A percentile compares a stretch with the other conserved stretches of the same genome.
Conservation (phyloP, 1,140 invertebrate species). For the Coenobita brevimanus region DNA sequence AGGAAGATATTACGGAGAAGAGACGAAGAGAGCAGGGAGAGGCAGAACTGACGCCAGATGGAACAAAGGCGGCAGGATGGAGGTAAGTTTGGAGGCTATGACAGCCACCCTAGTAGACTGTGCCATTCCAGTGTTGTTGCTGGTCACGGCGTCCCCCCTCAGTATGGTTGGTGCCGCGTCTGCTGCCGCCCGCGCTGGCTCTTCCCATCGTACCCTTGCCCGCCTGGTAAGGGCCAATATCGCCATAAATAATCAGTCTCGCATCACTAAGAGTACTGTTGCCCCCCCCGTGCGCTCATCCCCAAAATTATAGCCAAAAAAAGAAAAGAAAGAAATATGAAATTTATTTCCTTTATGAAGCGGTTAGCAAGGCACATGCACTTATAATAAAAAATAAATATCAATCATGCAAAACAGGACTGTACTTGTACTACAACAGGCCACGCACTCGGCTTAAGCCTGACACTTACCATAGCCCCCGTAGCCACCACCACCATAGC, state of each 20-base stretch:
- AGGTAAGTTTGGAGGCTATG: background rate
- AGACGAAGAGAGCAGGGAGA: background rate
- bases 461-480: slow-evolving; percentile 56
- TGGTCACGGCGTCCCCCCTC: slow-evolving; percentile 45
- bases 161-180: slow-evolving; percentile 59
- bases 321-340: too few species aligned
- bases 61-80: background rate
- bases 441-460: background rate
- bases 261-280: slow-evolving; percentile 48
- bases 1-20: background rate
- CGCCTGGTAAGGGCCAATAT: slow-evolving; percentile 65
- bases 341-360: too few species aligned
- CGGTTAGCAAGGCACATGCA: too few species aligned
- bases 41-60: background rate
- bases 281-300: background rate
- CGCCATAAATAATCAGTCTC: slow-evolving; percentile 66
- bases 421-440: background rate
- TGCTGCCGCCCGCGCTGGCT: slow-evolving; percentile 61
- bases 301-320: background rate
- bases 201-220: slow-evolving; percentile 62
- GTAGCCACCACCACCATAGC: slow-evolving; percentile 50
- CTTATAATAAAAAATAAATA: too few species aligned
- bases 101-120: slow-evolving; percentile 24
- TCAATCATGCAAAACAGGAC: background rate
- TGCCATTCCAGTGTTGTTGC: slow-evolving; percentile 46